A percentile compares a stretch with the other conserved stretches of the same genome.
phyloP scores from a whole-genome alignment of 2,888 invertebrate genomes.

The Callosobruchus maculatus region DNA sequence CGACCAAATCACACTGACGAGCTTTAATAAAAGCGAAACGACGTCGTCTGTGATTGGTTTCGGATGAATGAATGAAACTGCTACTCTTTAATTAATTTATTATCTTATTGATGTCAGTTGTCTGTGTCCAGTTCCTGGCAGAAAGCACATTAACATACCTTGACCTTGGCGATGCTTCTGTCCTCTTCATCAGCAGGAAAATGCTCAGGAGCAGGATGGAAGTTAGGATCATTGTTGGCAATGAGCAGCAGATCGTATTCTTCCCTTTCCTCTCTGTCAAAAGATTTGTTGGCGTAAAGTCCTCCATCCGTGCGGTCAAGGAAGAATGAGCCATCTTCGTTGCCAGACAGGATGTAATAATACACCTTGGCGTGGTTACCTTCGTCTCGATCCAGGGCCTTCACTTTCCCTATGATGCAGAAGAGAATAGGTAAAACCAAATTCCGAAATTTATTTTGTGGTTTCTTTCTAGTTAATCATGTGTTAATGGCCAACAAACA shows the following conservation, averaged over 20 bases:
- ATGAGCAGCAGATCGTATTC: constrained; percentile 74
- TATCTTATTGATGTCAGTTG: too few species aligned
- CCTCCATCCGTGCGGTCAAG: constrained; percentile 78
- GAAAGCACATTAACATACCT: constrained; percentile 18
- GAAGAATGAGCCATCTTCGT: constrained; percentile 71
- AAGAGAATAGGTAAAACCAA: too few species aligned
- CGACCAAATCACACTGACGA: too few species aligned
- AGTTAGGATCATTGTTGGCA: constrained; percentile 79
- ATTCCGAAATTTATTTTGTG: too few species aligned
- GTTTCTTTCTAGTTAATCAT: too few species aligned
- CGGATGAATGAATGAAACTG: too few species aligned
- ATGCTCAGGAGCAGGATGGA: constrained; percentile 57
- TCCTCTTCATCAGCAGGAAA: constrained; percentile 53
- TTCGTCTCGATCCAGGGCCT: constrained; percentile 72
- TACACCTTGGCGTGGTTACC: constrained; percentile 79
- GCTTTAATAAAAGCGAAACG: too few species aligned
- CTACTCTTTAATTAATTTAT: too few species aligned
- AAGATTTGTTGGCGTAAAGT: constrained; percentile 71
- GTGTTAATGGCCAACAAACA: too few species aligned
- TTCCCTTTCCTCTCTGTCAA: constrained; percentile 77
- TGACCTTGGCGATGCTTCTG: constrained; percentile 68
- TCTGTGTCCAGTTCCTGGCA: neutral
- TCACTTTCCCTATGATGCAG: constrained; percentile 56
- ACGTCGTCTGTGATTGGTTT: too few species aligned
- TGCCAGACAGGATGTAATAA: constrained; percentile 78